phyloP scores from a whole-genome alignment of 2,888 invertebrate species.

The Hypselothyrea guttata region DNA sequence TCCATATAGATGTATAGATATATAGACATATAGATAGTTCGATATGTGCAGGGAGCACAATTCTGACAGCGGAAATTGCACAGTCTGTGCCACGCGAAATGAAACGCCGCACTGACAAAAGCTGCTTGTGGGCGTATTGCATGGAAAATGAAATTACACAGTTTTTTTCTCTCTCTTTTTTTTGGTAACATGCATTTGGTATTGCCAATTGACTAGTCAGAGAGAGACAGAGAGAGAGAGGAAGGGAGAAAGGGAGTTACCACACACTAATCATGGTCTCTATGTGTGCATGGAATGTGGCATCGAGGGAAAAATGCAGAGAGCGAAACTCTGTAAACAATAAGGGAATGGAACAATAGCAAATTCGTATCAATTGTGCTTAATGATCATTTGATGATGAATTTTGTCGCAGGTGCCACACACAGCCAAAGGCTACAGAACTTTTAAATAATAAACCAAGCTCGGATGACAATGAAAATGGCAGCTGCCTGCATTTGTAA shows the following conservation, averaged over 20 bases:
- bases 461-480: no score
- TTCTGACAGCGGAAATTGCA: constrained; percentile 39
- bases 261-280: constrained; percentile 36
- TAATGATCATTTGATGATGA: constrained; percentile 26
- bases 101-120: constrained; percentile 18
- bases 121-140: constrained; percentile 19
- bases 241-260: not conserved
- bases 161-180: constrained; percentile 34
- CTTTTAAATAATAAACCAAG: not conserved
- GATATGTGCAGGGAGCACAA: not conserved
- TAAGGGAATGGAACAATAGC: not conserved
- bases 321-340: constrained; percentile 13
- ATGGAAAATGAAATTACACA: constrained; percentile 41
- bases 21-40: no score
- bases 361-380: constrained; percentile 23
- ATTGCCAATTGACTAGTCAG: constrained; percentile 21
- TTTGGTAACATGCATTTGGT: constrained; percentile 10
- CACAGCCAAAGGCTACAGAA: not conserved
- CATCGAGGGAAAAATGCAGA: not conserved
- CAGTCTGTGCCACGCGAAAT: constrained; percentile 17
- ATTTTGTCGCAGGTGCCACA: constrained; percentile 23
- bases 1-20: no score
- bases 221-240: not conserved
- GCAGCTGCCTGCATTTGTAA: no score
- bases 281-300: constrained; percentile 3